These are phyloP conservation scores for Dusona sp. DNA, from an alignment of 2,888 invertebrate genomes.

Conservation along the genomic window DNA sequence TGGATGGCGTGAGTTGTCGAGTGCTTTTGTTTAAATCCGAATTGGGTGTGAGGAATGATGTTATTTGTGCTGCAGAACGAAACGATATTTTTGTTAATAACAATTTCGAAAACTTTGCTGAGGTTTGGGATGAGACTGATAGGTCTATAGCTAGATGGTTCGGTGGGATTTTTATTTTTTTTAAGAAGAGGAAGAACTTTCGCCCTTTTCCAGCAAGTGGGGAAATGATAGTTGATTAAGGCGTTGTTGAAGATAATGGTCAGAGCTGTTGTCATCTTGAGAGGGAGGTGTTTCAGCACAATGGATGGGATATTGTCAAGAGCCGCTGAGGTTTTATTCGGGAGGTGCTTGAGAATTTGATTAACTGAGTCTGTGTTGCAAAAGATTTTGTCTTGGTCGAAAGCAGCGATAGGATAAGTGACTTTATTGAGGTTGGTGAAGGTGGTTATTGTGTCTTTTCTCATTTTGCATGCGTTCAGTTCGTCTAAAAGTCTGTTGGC, in stretches of 20 bases:
- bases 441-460: constrained; percentile 4
- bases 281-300: constrained; percentile 46
- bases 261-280: constrained; percentile 10
- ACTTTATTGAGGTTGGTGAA: constrained; percentile 46
- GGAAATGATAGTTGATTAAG: constrained; percentile 42
- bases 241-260: constrained; percentile 55
- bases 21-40: constrained; percentile 51
- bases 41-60: constrained; percentile 49
- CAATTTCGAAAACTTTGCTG: constrained; percentile 54
- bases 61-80: background rate
- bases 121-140: constrained; percentile 52
- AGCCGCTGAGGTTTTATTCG: constrained; percentile 62
- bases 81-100: constrained; percentile 34
- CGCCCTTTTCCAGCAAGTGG: constrained; percentile 43
- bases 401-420: background rate
- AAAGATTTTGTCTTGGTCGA: constrained; percentile 24
- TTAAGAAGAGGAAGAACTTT: constrained; percentile 48
- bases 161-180: constrained; percentile 29
- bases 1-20: constrained; percentile 54
- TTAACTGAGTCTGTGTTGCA: constrained; percentile 22
- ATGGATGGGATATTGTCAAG: constrained; percentile 58
- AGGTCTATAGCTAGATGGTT: constrained; percentile 56
- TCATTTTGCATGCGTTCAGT: background rate
- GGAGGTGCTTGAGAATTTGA: constrained; percentile 44
- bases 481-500: constrained; percentile 12